Percentiles rank a stretch among this genome's conserved stretches.
These are phyloP conservation scores for Pseudorhiza aurosa DNA, from an alignment of 30 jellyfish, hydroid and myxozoan genomes.

Conservation along the genomic window DNA sequence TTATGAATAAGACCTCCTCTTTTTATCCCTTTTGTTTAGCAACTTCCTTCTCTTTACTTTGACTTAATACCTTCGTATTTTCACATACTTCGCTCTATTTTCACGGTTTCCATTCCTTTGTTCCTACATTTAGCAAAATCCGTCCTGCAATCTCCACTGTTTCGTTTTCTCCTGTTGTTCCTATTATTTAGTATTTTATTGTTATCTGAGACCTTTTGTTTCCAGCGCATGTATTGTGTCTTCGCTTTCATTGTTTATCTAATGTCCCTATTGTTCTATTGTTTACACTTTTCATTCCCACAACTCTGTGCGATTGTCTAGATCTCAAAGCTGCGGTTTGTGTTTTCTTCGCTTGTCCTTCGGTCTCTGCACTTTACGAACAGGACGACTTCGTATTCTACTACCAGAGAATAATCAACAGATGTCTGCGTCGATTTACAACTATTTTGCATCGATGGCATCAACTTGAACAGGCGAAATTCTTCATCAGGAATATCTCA, in stretches of 20 bases:
- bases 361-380: neutral
- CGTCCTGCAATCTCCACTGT: neutral
- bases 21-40: neutral
- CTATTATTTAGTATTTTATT: too few relatives aligned
- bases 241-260: neutral
- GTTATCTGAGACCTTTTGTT: neutral
- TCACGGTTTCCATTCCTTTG: conserved; percentile 1
- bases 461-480: neutral
- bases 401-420: neutral
- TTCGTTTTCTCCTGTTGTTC: neutral
- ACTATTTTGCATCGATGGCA: neutral
- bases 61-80: conserved; percentile 9
- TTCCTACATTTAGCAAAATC: conserved; percentile 3
- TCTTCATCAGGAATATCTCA: neutral
- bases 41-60: neutral
- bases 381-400: neutral
- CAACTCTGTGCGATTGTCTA: conserved; percentile 79
- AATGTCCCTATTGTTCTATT: conserved; percentile 49
- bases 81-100: conserved; percentile 3
- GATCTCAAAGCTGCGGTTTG: conserved; percentile 68
- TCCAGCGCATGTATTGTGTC: conserved; percentile 8
- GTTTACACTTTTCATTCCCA: conserved; percentile 80
- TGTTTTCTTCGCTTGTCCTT: conserved; percentile 47
- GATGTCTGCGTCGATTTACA: conserved; percentile 5
- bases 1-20: neutral